These are phyloP conservation scores for Petrocephalus sullivani DNA, from an alignment of 2,797 vertebrate species.

Conservation along the genomic window DNA sequence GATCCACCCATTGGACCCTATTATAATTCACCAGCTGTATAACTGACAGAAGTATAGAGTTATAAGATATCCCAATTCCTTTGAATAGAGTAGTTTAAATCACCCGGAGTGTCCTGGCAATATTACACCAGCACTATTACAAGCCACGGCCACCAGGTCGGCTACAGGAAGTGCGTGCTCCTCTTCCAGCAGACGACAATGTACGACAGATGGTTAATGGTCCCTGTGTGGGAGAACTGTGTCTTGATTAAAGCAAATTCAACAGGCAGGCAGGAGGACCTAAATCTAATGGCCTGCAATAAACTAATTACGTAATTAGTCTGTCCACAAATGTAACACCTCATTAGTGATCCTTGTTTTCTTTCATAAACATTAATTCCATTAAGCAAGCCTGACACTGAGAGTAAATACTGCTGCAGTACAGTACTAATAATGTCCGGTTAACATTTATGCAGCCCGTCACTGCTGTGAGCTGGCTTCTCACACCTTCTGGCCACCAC, in stretches of 20 bases:
- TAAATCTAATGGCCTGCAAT: constrained; percentile 55
- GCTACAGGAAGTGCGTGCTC: neutral
- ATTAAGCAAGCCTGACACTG: neutral
- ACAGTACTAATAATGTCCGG: neutral
- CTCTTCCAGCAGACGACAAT: neutral
- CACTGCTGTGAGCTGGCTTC: neutral
- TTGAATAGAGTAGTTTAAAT: neutral
- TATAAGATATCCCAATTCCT: neutral
- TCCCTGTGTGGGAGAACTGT: neutral
- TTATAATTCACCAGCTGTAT: neutral
- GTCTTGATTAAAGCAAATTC: constrained; percentile 46
- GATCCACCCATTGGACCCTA: neutral
- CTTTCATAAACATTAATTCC: constrained; percentile 23
- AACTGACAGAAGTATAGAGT: neutral
- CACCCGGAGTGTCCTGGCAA: neutral
- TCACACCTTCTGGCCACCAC: neutral
- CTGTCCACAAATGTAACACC: constrained; percentile 37
- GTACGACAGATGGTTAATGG: neutral
- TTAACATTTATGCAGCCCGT: neutral
- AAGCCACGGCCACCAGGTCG: neutral
- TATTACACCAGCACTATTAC: neutral
- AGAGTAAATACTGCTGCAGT: neutral
- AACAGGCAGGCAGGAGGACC: constrained; percentile 37
- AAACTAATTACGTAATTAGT: constrained; percentile 55
- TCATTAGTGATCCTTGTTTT: neutral